These are phyloP conservation scores for Thaumatotibia leucotreta DNA, from an alignment of 1,140 invertebrate genomes.

Conservation along the genomic window DNA sequence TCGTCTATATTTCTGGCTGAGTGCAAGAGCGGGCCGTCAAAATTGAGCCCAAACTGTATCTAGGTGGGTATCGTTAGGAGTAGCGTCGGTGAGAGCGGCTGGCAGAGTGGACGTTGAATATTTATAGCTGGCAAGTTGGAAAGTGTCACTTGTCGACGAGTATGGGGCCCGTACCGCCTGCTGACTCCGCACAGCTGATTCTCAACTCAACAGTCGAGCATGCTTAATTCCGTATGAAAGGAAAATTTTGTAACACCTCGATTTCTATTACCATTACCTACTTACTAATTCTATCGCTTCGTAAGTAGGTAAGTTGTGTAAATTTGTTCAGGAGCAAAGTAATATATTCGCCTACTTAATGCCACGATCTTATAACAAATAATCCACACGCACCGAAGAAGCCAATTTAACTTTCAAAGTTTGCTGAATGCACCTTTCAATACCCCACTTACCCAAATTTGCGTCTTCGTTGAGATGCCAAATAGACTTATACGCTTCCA, in stretches of 20 bases:
- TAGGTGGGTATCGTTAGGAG: slow-evolving; percentile 58
- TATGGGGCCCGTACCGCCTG: slow-evolving; percentile 27
- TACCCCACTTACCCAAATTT: background rate
- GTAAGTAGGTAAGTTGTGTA: background rate
- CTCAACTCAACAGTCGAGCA: slow-evolving; percentile 26
- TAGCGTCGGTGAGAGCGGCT: slow-evolving; percentile 38
- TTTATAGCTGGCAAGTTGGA: slow-evolving; percentile 67
- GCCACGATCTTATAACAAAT: background rate
- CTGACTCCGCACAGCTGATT: slow-evolving; percentile 56
- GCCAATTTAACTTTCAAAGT: background rate
- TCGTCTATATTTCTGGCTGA: slow-evolving; percentile 50
- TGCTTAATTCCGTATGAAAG: background rate
- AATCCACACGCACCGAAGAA: background rate
- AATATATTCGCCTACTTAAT: background rate
- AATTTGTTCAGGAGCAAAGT: background rate
- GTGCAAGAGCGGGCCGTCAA: slow-evolving; percentile 65
- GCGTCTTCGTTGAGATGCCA: background rate
- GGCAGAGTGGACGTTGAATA: slow-evolving; percentile 58
- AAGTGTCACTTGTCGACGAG: slow-evolving; percentile 52
- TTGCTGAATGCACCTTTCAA: background rate
- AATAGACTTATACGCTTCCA: too few species aligned
- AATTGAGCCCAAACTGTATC: slow-evolving; percentile 75
- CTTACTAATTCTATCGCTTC: background rate
- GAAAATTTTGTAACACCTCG: background rate
- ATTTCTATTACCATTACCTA: background rate